phyloP scores from a whole-genome alignment of 2,113 vertebrate genomes.

The Zingel zingel region DNA sequence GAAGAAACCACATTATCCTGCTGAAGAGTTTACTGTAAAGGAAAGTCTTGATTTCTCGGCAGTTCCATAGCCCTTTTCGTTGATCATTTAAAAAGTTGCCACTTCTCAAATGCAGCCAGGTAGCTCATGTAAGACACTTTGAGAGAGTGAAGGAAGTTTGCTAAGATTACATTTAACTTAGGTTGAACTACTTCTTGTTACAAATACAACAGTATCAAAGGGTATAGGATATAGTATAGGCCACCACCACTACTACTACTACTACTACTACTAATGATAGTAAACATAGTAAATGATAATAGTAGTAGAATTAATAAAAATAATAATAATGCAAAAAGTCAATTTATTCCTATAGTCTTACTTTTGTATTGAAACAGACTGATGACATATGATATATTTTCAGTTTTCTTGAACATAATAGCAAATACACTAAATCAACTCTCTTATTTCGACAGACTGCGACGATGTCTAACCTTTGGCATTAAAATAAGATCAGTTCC shows the following conservation, averaged over 20 bases:
- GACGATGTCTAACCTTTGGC: not conserved
- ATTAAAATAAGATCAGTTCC: slow-evolving; percentile 7
- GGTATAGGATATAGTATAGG: too few species aligned
- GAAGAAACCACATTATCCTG: slow-evolving; percentile 54
- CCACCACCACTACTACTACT: not conserved
- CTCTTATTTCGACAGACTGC: not conserved
- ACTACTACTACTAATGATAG: too few species aligned
- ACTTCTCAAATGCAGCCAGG: not conserved
- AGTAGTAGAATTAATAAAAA: not conserved
- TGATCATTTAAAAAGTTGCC: not conserved
- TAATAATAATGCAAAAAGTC: not conserved
- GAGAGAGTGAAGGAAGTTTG: not conserved
- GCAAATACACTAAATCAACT: not conserved
- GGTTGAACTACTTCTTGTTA: not conserved
- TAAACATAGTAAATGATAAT: not conserved
- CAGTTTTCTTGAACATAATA: not conserved
- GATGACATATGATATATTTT: not conserved
- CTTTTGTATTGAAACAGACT: not conserved
- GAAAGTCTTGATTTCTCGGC: not conserved
- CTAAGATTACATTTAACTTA: not conserved
- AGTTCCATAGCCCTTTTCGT: not conserved
- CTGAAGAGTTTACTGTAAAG: slow-evolving; percentile 29
- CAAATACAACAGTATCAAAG: not conserved
- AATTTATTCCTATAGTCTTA: not conserved
- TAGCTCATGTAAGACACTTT: not conserved